Evolutionary conservation across 2,797 vertebrate genomes (phyloP).

Genomic region (Oophaga sylvatica): DNA sequence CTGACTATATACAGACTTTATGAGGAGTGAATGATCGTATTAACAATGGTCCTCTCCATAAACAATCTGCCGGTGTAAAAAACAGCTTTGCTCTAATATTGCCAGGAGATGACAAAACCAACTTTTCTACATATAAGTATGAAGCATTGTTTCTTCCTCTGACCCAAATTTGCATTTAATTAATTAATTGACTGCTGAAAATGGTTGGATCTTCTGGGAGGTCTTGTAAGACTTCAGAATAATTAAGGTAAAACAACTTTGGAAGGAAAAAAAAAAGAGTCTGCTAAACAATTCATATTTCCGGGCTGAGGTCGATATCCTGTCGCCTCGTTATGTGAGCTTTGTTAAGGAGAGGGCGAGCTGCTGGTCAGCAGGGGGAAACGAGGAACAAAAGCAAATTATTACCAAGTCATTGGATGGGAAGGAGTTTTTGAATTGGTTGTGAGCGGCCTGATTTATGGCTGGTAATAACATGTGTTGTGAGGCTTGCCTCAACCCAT

Average conservation of each 20-base stretch:
- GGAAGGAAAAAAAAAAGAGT: conserved; percentile 29
- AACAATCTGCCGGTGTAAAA: too few species aligned
- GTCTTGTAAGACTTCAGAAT: neutral
- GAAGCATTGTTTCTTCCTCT: neutral
- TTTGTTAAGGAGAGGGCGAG: conserved; percentile 33
- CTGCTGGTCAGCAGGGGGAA: conserved; percentile 56
- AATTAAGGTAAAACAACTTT: conserved; percentile 61
- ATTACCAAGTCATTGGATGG: conserved; percentile 65
- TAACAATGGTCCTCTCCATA: too few species aligned
- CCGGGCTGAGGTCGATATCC: conserved; percentile 10
- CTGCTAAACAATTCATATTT: conserved; percentile 27
- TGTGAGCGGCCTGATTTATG: conserved; percentile 78
- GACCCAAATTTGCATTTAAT: neutral
- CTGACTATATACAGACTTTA: too few species aligned
- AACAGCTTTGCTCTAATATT: too few species aligned
- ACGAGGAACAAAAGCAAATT: conserved; percentile 74
- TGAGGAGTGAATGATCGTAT: too few species aligned
- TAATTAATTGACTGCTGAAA: too few species aligned
- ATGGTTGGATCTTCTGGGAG: conserved; percentile 38
- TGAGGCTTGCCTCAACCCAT: conserved; percentile 68
- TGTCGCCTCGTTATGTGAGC: neutral
- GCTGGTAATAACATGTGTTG: conserved; percentile 73
- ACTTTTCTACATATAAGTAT: neutral
- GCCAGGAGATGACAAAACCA: too few species aligned
- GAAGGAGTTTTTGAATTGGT: conserved; percentile 64